Base-by-base conservation (phyloP, 2,797 vertebrate genomes). In the Ambastaia sidthimunki region DNA sequence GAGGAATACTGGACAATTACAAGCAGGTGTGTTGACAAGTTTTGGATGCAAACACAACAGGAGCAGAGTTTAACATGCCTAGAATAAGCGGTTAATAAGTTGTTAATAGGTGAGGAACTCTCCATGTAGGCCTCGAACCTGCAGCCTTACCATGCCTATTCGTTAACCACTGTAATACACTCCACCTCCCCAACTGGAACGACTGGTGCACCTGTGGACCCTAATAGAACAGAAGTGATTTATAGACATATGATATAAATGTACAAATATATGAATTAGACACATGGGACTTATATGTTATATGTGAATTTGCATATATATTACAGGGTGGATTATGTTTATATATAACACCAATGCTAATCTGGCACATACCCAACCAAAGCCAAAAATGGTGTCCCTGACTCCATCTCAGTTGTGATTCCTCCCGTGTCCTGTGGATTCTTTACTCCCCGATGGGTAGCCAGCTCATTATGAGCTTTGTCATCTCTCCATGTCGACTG, bases 381-480 rank as follows among this genome's bases (percentile, higher is more conserved):
- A 44, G 41, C 44, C 67, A 62, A 62, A 10, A 0, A 0, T 13
- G 25, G 18, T 34, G 25, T 31, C 23, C 16, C 23, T 37, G 31
- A 68, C 15, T 60, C 55, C 15, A 4, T 72, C 55, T 44, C 57
- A 57, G 54, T 9, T 70, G 59, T 9, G 3, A 48, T 37, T 76
- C 41, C 67, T 50, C 15, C 41, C 41, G 10, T 11, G 9, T 44
- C 41, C 18, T 21, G 16, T 31, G 37, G 70, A 67, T 16, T 57
- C 52, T 71, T 15, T 68, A 41, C 63, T 59, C 63, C 68, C 71
- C 55, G 28, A 73, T 73, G 72, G 69, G 77, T 75, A 74, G 74
- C 76, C 13, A 7, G 78, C 82, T 88, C 84, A 86, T 89, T 87
- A 88, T 63, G 57, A 82, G 75, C 68, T 84, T 77, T 86, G 85